Conservation (phyloP, 2,797 vertebrate species). For the Kryptolebias ocellatus region DNA sequence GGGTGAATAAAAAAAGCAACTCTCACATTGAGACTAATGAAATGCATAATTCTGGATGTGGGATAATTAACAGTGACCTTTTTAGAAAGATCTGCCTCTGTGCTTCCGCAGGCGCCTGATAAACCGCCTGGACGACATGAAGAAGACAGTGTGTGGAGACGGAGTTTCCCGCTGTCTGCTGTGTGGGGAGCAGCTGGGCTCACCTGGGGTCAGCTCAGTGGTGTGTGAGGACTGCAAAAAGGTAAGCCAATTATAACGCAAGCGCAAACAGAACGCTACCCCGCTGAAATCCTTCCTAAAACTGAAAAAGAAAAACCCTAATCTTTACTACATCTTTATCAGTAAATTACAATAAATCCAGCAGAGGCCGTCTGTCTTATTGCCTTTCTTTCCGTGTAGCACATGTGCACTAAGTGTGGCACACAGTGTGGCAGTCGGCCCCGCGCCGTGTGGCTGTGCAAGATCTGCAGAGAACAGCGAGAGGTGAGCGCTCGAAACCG, state of each 20-base stretch:
- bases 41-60: constrained; percentile 6
- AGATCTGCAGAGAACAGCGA: constrained; percentile 96
- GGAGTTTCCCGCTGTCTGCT: constrained; percentile 93
- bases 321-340: constrained; percentile 3
- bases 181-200: constrained; percentile 93
- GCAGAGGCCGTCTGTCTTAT: constrained; percentile 23
- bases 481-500: constrained; percentile 84
- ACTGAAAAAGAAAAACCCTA: constrained; percentile 10
- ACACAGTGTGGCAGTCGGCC: constrained; percentile 89
- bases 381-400: constrained; percentile 76
- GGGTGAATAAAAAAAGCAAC: constrained; percentile 81
- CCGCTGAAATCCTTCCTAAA: constrained; percentile 6
- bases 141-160: constrained; percentile 91
- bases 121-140: constrained; percentile 93
- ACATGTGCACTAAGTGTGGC: constrained; percentile 95
- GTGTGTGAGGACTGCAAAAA: constrained; percentile 99
- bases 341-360: constrained; percentile 13
- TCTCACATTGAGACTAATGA: neutral
- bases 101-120: constrained; percentile 87
- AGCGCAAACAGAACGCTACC: neutral
- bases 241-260: constrained; percentile 73
- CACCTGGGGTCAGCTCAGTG: constrained; percentile 86
- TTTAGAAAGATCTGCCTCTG: constrained; percentile 28
- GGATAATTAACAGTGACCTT: constrained; percentile 38
- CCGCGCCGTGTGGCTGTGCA: constrained; percentile 94